These are phyloP conservation scores for Lonchura striata DNA, from an alignment of 2,113 vertebrate genomes.

Conservation along the genomic window DNA sequence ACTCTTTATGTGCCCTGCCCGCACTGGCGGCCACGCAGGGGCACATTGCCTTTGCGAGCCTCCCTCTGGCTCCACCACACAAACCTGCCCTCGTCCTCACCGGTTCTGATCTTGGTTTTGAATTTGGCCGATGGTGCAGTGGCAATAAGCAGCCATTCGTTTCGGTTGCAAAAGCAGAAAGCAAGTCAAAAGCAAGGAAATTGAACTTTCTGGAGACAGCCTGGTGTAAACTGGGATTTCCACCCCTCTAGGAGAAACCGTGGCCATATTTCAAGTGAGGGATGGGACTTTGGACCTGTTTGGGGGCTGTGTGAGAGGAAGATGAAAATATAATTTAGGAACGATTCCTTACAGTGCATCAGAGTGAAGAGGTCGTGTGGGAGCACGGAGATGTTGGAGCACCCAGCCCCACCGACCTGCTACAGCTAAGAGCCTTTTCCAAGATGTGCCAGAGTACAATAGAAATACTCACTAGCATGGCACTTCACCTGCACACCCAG, in stretches of 20 bases:
- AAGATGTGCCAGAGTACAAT: neutral
- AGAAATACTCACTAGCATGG: neutral
- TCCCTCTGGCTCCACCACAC: neutral
- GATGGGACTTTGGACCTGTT: accelerated
- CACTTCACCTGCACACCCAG: constrained; percentile 64
- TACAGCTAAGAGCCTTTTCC: neutral
- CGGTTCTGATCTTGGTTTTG: neutral
- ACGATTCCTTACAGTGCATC: neutral
- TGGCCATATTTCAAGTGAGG: accelerated
- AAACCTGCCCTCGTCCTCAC: neutral
- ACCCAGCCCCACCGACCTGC: neutral
- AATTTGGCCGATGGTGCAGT: neutral
- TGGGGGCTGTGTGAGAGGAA: neutral
- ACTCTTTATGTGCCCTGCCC: neutral
- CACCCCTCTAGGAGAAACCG: neutral
- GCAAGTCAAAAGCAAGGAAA: neutral
- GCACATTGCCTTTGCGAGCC: neutral
- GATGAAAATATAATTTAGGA: neutral
- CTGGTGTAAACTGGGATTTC: neutral
- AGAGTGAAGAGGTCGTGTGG: neutral
- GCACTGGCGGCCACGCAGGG: accelerated
- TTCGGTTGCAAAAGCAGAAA: neutral
- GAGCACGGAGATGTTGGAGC: neutral
- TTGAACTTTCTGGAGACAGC: neutral
- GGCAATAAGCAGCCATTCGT: neutral